phyloP scores from a whole-genome alignment of 1,140 invertebrate species.

The Dendrolimus kikuchii region DNA sequence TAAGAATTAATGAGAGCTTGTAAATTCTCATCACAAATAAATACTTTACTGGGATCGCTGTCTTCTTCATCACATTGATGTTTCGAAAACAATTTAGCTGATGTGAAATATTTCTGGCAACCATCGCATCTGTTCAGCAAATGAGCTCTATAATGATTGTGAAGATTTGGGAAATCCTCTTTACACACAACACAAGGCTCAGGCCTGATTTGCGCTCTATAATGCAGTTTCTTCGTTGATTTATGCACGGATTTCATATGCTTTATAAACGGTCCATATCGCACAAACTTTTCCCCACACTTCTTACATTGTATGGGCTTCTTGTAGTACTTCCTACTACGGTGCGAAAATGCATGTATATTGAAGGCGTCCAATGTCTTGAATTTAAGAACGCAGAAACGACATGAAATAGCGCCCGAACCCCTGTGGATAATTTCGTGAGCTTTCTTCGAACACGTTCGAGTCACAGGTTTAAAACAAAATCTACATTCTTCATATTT shows the following conservation, averaged over 20 bases:
- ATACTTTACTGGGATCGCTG: conserved; percentile 49
- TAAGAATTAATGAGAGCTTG: conserved; percentile 43
- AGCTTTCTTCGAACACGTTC: conserved; percentile 37
- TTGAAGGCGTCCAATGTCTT: conserved; percentile 66
- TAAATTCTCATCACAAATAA: conserved; percentile 48
- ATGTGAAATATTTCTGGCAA: conserved; percentile 63
- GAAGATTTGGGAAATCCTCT: conserved; percentile 58
- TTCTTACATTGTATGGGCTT: conserved; percentile 61
- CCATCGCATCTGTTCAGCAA: conserved; percentile 49
- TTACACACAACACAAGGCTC: conserved; percentile 59
- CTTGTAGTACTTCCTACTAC: conserved; percentile 60
- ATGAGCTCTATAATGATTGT: conserved; percentile 67
- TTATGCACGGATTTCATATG: conserved; percentile 61
- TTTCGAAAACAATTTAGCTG: conserved; percentile 41
- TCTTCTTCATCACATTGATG: conserved; percentile 62
- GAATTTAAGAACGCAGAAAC: conserved; percentile 62
- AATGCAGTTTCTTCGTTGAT: conserved; percentile 53
- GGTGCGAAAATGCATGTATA: conserved; percentile 63
- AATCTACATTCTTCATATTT: conserved; percentile 63
- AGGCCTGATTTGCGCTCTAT: conserved; percentile 44
- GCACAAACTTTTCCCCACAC: conserved; percentile 58
- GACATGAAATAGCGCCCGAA: conserved; percentile 60
- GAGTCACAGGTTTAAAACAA: conserved; percentile 64
- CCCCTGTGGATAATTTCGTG: conserved; percentile 54
- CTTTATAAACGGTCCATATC: conserved; percentile 59